These are phyloP conservation scores for Tetragonula carbonaria DNA, from an alignment of 2,888 invertebrate species.

Conservation along the genomic window DNA sequence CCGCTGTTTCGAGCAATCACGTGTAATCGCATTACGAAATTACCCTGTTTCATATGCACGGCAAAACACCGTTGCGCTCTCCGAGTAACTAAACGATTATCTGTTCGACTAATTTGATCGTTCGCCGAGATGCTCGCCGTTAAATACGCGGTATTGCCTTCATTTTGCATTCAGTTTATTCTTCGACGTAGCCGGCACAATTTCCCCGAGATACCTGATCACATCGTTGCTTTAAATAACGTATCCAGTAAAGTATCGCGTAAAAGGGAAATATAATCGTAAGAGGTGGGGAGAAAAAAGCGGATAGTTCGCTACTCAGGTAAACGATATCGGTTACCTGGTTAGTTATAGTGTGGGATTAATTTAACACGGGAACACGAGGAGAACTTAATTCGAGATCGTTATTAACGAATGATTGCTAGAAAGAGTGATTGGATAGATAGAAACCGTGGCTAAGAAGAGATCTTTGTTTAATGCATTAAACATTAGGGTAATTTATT, in stretches of 20 bases:
- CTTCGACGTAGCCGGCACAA: not conserved
- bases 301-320: not conserved
- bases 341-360: not conserved
- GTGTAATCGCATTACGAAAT: not conserved
- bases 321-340: not conserved
- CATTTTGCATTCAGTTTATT: not conserved
- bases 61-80: not conserved
- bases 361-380: not conserved
- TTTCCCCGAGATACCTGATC: constrained; percentile 4
- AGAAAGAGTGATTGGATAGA: too few species aligned
- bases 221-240: not conserved
- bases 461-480: not conserved
- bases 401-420: too few species aligned
- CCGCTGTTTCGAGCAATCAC: not conserved
- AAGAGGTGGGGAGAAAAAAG: not conserved
- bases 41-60: not conserved
- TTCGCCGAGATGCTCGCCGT: not conserved
- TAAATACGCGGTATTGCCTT: not conserved
- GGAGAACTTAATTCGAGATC: not conserved
- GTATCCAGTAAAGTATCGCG: not conserved
- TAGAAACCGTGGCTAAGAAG: not conserved
- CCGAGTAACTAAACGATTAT: not conserved
- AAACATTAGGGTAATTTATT: not conserved
- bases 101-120: constrained; percentile 8
- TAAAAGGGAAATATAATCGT: not conserved